Evolutionary conservation across 2,113 vertebrate species (phyloP), one percentile per base, ranked within the genome.

Genomic region (Xiphophorus maculatus): DNA sequence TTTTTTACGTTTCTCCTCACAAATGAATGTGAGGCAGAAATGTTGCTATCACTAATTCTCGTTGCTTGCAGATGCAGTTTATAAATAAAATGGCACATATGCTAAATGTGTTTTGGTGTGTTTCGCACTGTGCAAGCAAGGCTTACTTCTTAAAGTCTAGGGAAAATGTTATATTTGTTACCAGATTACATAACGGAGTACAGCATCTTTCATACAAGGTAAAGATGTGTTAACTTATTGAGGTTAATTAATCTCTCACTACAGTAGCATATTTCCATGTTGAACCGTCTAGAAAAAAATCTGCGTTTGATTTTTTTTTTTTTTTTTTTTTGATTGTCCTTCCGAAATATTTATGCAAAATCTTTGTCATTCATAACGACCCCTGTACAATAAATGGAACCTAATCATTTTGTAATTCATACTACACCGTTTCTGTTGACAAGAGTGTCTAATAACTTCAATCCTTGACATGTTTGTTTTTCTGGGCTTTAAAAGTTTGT

Each of bases 1-100:
- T 37, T 37, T 35, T 48, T 17, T 94, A 94, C 94, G 93, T 93
- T 94, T 88, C 89, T 89, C 90, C 84, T 93, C 91, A 93, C 91
- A 96, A 93, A 42, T 9, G 82, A 80, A 70, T 96, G 90, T 93
- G 94, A 94, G 91, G 94, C 90, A 87, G 93, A 84, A 93, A 93
- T 95, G 95, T 93, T 95, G 92, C 94, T 94, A 86, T 95, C 94
- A 73, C 95, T 89, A 84, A 92, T 90, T 92, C 84, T 91, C 84
- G 74, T 74, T 83, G 78, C 85, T 77, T 82, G 77, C 83, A 85
- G 80, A 86, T 90, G 80, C 86, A 76, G 79, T 91, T 91, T 93
- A 89, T 90, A 84, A 92, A 92, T 91, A 92, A 93, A 93, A 82
- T 67, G 76, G 54, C 28, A 81, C 86, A 84, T 90, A 84, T 77